Conservation (phyloP, 2,113 vertebrate genomes). For the Chunga burmeisteri region DNA sequence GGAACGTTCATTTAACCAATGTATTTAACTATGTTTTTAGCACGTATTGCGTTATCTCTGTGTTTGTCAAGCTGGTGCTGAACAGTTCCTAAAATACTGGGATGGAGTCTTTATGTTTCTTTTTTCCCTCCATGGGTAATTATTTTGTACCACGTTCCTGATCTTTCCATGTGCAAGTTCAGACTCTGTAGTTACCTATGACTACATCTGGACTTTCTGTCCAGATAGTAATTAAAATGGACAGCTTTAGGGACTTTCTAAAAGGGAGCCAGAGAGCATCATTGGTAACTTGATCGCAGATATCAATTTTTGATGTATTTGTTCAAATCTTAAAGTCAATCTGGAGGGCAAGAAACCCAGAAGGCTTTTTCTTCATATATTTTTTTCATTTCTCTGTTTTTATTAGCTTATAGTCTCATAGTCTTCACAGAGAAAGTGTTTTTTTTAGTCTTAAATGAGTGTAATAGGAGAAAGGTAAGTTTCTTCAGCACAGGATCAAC, state of each 20-base stretch:
- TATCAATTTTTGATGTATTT: not conserved
- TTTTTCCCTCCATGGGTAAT: not conserved
- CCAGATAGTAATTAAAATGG: not conserved
- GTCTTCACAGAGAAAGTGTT: not conserved
- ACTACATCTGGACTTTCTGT: not conserved
- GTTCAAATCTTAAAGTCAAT: not conserved
- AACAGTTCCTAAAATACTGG: not conserved
- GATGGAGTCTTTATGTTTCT: not conserved
- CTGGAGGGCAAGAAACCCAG: not conserved
- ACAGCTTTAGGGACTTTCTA: not conserved
- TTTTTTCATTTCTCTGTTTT: not conserved
- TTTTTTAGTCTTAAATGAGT: not conserved
- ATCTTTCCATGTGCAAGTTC: not conserved
- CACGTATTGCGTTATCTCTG: not conserved
- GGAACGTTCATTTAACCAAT: not conserved
- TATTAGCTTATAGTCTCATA: not conserved
- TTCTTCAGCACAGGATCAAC: not conserved
- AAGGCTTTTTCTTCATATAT: not conserved
- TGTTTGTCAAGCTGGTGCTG: not conserved
- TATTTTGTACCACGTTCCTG: not conserved
- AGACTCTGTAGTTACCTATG: not conserved
- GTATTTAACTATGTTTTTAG: not conserved
- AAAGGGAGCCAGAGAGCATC: not conserved
- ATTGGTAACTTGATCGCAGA: not conserved
- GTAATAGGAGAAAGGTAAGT: not conserved